phyloP scores from a whole-genome alignment of 53 echinoderm and acorn worm species.

The Paelopatides confundens region DNA sequence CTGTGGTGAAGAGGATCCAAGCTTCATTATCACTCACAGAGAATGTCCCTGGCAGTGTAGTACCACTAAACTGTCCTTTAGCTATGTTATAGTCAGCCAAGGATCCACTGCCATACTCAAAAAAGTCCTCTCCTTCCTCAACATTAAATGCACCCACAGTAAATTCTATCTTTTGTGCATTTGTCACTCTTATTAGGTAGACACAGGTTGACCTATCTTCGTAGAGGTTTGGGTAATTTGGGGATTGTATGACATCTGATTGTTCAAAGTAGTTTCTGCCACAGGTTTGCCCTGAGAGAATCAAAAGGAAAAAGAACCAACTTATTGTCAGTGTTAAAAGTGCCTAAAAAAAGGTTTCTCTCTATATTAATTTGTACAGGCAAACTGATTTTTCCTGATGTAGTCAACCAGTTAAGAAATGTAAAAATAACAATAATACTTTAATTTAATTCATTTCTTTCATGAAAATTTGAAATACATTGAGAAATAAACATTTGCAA shows the following conservation, averaged over 20 bases:
- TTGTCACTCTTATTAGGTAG: slow-evolving; percentile 81
- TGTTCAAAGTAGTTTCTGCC: slow-evolving; percentile 57
- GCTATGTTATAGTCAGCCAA: slow-evolving; percentile 49
- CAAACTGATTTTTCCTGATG: no score
- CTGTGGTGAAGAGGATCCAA: slow-evolving; percentile 78
- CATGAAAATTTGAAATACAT: no score
- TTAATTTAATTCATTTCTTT: no score
- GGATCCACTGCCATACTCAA: slow-evolving; percentile 69
- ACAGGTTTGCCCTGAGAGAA: neutral
- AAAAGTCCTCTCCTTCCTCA: slow-evolving; percentile 77
- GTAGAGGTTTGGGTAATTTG: slow-evolving; percentile 77
- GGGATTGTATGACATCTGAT: slow-evolving; percentile 66
- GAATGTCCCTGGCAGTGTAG: slow-evolving; percentile 27
- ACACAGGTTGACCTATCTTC: slow-evolving; percentile 64
- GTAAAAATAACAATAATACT: no score
- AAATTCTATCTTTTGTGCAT: slow-evolving; percentile 80
- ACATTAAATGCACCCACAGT: slow-evolving; percentile 63
- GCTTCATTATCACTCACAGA: slow-evolving; percentile 57
- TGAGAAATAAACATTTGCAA: no score
- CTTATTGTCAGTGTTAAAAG: no score
- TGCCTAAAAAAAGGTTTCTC: no score
- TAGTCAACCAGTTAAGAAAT: no score
- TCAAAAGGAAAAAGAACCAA: no score
- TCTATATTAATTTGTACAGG: no score
- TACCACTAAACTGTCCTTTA: slow-evolving; percentile 61